Conservation (phyloP, 2,888 invertebrate species). For the Coenonympha glycerion region DNA sequence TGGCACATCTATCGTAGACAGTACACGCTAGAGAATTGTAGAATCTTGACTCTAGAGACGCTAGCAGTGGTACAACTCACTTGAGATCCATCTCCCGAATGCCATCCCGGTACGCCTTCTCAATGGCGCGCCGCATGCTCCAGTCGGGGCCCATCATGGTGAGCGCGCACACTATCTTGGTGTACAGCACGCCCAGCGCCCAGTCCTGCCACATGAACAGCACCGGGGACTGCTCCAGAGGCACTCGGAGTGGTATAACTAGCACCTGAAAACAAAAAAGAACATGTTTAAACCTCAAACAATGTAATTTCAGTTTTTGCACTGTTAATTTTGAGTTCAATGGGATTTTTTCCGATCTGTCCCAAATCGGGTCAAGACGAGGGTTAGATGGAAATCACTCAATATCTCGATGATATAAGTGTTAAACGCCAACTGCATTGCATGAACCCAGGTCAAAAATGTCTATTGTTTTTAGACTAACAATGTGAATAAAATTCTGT, state of each 20-base stretch:
- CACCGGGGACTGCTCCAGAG: slow-evolving; percentile 92
- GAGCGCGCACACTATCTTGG: slow-evolving; percentile 96
- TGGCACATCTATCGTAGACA: too few relatives aligned
- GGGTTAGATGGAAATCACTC: too few relatives aligned
- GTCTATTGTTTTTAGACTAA: too few relatives aligned
- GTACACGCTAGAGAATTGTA: too few relatives aligned
- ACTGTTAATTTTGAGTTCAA: too few relatives aligned
- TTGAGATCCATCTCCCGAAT: slow-evolving; percentile 93
- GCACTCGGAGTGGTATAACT: slow-evolving; percentile 94
- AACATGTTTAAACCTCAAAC: not conserved
- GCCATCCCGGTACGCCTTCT: slow-evolving; percentile 95
- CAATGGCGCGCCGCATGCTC: slow-evolving; percentile 92
- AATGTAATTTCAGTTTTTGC: too few relatives aligned
- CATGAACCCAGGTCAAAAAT: too few relatives aligned
- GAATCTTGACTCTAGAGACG: slow-evolving; percentile 93
- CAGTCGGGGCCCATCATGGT: slow-evolving; percentile 99
- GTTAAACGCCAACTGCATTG: too few relatives aligned
- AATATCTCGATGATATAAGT: too few relatives aligned
- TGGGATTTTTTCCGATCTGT: too few relatives aligned
- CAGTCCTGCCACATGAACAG: slow-evolving; percentile 96
- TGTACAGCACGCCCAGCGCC: slow-evolving; percentile 97
- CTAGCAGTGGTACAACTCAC: slow-evolving; percentile 88
- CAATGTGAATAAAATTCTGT: too few relatives aligned
- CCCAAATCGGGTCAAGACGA: too few relatives aligned
- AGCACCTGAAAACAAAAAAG: slow-evolving; percentile 65